A percentile compares a stretch with the other conserved stretches of the same genome.
Conservation (phyloP, 2,888 invertebrate species). For the Sphinx pinastri region DNA sequence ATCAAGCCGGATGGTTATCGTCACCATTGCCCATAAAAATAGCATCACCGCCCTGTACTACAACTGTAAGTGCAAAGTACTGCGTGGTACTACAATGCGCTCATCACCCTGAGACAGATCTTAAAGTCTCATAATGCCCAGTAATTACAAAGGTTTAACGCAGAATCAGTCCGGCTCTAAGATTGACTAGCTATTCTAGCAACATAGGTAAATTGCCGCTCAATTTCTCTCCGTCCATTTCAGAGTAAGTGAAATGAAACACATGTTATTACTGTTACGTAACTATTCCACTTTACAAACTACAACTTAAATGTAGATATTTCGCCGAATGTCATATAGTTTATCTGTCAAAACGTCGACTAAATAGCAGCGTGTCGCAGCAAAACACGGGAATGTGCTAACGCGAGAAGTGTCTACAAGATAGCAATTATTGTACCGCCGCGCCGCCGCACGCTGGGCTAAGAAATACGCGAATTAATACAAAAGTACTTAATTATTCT, state of each 20-base stretch:
- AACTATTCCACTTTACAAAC: not conserved
- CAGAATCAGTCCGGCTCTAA: no score
- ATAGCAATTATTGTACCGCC: conserved; percentile 66
- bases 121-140: no score
- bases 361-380: conserved; percentile 49
- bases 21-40: no score
- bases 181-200: no score
- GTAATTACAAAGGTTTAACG: no score
- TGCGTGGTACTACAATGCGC: no score
- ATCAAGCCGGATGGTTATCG: no score
- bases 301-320: conserved; percentile 6
- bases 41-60: no score
- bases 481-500: not conserved
- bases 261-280: no score
- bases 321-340: conserved; percentile 33
- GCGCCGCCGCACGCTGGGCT: conserved; percentile 47
- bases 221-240: not conserved
- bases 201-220: no score
- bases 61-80: no score
- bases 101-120: no score
- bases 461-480: conserved; percentile 38
- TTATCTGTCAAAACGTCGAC: conserved; percentile 51
- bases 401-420: conserved; percentile 30
- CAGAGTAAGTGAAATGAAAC: not conserved
- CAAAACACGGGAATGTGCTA: conserved; percentile 43